phyloP scores from a whole-genome alignment of 2,888 invertebrate species.

The Trichogramma dendrolimi region DNA sequence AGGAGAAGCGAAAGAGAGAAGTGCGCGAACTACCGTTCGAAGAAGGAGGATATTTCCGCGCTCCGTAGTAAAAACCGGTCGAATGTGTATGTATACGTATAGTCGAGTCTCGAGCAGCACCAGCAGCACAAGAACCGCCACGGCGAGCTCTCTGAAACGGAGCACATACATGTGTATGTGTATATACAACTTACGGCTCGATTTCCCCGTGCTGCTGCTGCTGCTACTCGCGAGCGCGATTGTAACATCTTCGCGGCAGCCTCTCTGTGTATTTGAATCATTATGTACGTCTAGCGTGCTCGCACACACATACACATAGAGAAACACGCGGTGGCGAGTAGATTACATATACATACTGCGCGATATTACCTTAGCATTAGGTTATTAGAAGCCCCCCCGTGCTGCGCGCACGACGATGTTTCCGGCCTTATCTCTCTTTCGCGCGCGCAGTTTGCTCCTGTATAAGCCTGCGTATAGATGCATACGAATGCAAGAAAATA shows the following conservation, averaged over 20 bases:
- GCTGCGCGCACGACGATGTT: neutral
- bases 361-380: no score
- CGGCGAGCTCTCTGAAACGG: neutral
- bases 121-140: neutral
- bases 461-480: no score
- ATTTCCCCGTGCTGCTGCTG: constrained; percentile 9
- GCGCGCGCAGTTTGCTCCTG: constrained; percentile 16
- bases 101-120: neutral
- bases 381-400: neutral
- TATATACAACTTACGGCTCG: constrained; percentile 15
- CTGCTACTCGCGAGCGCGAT: no score
- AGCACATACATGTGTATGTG: neutral
- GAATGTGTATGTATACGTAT: constrained; percentile 2
- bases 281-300: neutral
- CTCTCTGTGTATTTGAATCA: constrained; percentile 4
- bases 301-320: no score
- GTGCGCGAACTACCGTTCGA: constrained; percentile 34
- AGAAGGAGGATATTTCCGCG: constrained; percentile 32
- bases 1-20: neutral
- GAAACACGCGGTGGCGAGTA: no score
- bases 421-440: constrained; percentile 21
- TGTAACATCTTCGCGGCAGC: neutral
- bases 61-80: constrained; percentile 28
- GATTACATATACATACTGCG: no score
- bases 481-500: no score